Evolutionary conservation across 1,140 invertebrate species (phyloP), one percentile per base, ranked within the genome.

Genomic region (Drosophila sp.): DNA sequence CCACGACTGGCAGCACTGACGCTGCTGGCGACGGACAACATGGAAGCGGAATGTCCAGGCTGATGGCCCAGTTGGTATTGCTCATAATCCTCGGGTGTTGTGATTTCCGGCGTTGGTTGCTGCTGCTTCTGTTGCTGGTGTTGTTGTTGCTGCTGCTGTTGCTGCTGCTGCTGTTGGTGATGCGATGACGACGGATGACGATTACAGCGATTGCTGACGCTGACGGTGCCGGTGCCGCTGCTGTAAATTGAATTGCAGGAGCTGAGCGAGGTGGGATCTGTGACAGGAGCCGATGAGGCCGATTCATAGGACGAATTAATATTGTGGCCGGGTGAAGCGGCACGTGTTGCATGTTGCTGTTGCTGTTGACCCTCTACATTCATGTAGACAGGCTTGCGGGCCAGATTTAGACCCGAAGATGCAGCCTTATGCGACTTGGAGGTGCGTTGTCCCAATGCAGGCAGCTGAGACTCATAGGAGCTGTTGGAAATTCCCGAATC

Each of bases 401-500:
- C 16, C 9, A 70, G 41, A 40, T 63, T 58, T 16, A 59, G 45
- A 0, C 72, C 59, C 9, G 72, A 40, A 43, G 63, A 40, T 29
- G 45, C 5, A 32, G 32, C 29, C 50, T 53, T 53, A 8, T 36
- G 29, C 7, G 70, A 25, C 45, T 74, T 69, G 58, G 59, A 25
- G n/a, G 61, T 72, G 2, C 51, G 59, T 25, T 72, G 71, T 7
- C 65, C 72, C 41, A 66, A 41, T 7, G 34, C 18, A 2, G 78
- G 73, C 16, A 90, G 38, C 16, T 90, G 83, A 0, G 83, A 92
- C 57, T 92, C 91, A 62, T 90, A 91, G 7, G 90, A 91, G 43
- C 90, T 91, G 48, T 92, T 92, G 4, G 91, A 92, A 34, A 92
- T 92, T 29, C 91, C 91, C n/a, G 91, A 92, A 70, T 92, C 91